phyloP scores from a whole-genome alignment of 1,140 invertebrate genomes.

The Plectrocnemia conspersa region DNA sequence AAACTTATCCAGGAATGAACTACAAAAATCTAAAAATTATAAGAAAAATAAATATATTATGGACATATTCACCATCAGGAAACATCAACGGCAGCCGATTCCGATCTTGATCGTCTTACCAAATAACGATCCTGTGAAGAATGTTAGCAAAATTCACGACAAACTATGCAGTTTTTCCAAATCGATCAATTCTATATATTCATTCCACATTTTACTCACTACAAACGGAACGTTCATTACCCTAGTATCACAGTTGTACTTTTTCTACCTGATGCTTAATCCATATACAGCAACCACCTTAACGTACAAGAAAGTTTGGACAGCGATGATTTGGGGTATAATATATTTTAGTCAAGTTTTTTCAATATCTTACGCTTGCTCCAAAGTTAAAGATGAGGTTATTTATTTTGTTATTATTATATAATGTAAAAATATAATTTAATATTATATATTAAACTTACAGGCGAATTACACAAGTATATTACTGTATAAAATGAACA shows the following conservation, averaged over 20 bases:
- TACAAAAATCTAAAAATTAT: conserved; percentile 2
- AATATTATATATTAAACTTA: conserved; percentile 3
- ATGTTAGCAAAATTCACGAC: conserved; percentile 27
- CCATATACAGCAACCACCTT: conserved; percentile 4
- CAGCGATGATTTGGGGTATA: conserved; percentile 5
- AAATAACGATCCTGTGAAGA: conserved; percentile 9
- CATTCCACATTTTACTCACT: conserved; percentile 21
- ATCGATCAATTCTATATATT: conserved; percentile 20
- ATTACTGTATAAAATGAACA: no score
- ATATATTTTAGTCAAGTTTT: conserved; percentile 3
- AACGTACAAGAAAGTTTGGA: conserved; percentile 13
- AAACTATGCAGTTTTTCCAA: conserved; percentile 23
- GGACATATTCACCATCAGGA: no score
- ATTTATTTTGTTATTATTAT: no score
- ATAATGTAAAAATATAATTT: no score
- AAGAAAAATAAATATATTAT: conserved; percentile 10
- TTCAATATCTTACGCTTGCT: conserved; percentile 8
- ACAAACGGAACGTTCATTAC: conserved; percentile 23
- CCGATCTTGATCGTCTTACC: conserved; percentile 6
- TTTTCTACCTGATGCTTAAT: conserved; percentile 26
- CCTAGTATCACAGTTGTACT: conserved; percentile 28
- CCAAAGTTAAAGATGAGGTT: conserved; percentile 19
- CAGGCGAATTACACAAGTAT: conserved; percentile 1
- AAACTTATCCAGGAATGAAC: not conserved
- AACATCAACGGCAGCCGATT: no score